These are phyloP conservation scores for Ennomos fuscantarius DNA, from an alignment of 2,888 invertebrate species.

Conservation along the genomic window DNA sequence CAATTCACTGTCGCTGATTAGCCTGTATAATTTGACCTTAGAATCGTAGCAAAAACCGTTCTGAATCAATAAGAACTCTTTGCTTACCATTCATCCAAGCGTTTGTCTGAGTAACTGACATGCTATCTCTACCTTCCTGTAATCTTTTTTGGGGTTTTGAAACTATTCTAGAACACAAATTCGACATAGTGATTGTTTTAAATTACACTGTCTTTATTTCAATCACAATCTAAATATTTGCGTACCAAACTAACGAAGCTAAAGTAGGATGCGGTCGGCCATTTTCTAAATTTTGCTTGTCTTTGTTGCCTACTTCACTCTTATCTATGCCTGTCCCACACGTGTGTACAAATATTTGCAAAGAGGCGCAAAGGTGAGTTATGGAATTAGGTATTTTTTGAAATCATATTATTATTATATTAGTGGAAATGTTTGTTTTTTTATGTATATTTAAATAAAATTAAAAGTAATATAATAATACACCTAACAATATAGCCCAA, in stretches of 20 bases:
- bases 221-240: conserved; percentile 55
- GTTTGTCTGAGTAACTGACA: conserved; percentile 92
- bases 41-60: conserved; percentile 25
- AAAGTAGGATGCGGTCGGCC: conserved; percentile 59
- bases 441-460: too few species aligned
- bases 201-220: conserved; percentile 47
- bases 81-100: conserved; percentile 94
- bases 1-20: conserved; percentile 39
- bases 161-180: conserved; percentile 90
- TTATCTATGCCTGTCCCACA: too few species aligned
- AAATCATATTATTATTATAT: too few species aligned
- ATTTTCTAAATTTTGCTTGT: conserved; percentile 54
- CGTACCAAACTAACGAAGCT: conserved; percentile 43
- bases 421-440: too few species aligned
- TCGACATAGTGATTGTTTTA: conserved; percentile 85
- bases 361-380: too few species aligned
- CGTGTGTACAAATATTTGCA: too few species aligned
- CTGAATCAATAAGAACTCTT: conserved; percentile 60
- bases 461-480: too few species aligned
- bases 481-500: too few species aligned
- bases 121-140: conserved; percentile 89
- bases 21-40: conserved; percentile 46
- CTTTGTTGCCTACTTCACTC: conserved; percentile 8
- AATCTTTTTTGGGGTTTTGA: conserved; percentile 91
- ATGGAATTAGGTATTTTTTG: too few species aligned